Percentiles rank a stretch among this genome's conserved stretches.
Conservation (phyloP, 2,797 vertebrate species). For the Fistularia tabacaria region DNA sequence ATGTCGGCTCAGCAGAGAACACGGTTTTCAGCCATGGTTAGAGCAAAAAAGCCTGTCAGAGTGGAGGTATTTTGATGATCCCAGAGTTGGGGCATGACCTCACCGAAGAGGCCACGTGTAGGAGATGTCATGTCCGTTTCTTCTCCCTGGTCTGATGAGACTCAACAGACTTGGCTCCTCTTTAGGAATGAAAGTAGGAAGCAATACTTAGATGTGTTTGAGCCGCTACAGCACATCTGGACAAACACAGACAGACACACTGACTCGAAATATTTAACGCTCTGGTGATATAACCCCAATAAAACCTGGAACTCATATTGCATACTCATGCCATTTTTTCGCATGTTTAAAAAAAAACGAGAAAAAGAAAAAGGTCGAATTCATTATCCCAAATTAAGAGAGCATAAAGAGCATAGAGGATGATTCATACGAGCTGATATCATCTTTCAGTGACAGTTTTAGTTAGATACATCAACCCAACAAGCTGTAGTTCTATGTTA, state of each 20-base stretch:
- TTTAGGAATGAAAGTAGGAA: constrained; percentile 31
- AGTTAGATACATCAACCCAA: neutral
- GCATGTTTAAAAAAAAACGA: too few relatives aligned
- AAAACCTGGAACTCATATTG: too few relatives aligned
- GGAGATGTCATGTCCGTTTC: constrained; percentile 31
- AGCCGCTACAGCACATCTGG: too few relatives aligned
- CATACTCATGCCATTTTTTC: too few relatives aligned
- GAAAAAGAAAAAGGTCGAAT: too few relatives aligned
- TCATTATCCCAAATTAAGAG: neutral
- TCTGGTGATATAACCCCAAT: neutral
- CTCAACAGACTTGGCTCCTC: constrained; percentile 23
- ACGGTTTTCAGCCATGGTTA: constrained; percentile 16
- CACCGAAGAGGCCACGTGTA: constrained; percentile 31
- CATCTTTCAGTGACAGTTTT: constrained; percentile 1
- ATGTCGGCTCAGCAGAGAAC: constrained; percentile 23
- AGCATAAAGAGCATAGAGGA: too few relatives aligned
- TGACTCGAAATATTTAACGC: constrained; percentile 5
- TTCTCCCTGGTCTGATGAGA: constrained; percentile 32
- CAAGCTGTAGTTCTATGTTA: constrained; percentile 1
- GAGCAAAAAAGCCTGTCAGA: constrained; percentile 39
- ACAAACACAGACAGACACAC: neutral
- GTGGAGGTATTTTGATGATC: constrained; percentile 46
- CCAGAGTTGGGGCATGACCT: constrained; percentile 37
- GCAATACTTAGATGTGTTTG: constrained; percentile 22
- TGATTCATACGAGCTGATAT: neutral